Percentiles rank a stretch among this genome's conserved stretches.
Conservation (phyloP, 2,113 vertebrate species). For the Sylvilagus bachmani region DNA sequence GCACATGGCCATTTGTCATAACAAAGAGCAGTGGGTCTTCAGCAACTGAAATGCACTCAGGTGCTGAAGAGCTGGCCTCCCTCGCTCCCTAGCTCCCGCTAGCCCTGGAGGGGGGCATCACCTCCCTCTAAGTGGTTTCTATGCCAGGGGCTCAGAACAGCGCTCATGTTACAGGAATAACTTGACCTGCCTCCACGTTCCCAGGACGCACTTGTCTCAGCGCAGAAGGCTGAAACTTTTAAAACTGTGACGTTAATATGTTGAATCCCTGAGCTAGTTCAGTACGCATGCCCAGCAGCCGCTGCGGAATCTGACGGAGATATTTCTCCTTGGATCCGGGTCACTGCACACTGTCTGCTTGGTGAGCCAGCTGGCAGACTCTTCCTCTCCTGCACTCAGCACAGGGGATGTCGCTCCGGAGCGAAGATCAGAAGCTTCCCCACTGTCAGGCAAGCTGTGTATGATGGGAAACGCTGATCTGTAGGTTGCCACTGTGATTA, state of each 20-base stretch:
- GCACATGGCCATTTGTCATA: background rate
- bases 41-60: background rate
- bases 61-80: background rate
- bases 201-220: background rate
- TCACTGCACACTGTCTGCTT: background rate
- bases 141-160: background rate
- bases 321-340: background rate
- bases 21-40: background rate
- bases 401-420: background rate
- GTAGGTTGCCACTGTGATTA: background rate
- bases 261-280: background rate
- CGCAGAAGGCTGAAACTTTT: background rate
- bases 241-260: background rate
- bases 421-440: background rate
- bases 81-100: background rate
- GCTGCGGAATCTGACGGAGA: background rate
- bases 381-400: background rate
- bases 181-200: background rate
- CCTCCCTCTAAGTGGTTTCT: background rate
- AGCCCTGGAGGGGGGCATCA: background rate
- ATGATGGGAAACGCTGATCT: background rate
- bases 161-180: background rate
- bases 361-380: background rate
- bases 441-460: background rate
- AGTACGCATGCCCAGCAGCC: background rate